Conservation (phyloP, 2,113 vertebrate genomes). For the Lagenorhynchus albirostris region DNA sequence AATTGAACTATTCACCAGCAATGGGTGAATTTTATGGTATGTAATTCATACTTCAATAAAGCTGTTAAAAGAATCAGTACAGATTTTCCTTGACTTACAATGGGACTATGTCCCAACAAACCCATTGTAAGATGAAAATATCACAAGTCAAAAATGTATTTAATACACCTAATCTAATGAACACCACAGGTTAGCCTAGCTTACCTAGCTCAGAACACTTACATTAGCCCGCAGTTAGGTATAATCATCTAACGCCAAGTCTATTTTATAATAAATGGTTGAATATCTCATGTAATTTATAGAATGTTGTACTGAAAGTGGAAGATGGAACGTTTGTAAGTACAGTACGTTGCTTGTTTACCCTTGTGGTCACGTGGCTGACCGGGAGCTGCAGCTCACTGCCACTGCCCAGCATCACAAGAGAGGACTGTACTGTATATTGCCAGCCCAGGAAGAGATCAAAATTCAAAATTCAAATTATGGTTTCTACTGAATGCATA, state of each 20-base stretch:
- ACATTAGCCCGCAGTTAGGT: not conserved
- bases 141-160: not conserved
- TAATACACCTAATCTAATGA: not conserved
- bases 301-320: not conserved
- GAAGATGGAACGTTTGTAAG: not conserved
- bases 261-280: not conserved
- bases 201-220: not conserved
- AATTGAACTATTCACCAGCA: not conserved
- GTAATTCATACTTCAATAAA: not conserved
- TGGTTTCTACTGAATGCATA: not conserved
- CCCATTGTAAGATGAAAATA: not conserved
- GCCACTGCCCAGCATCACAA: not conserved
- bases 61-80: not conserved
- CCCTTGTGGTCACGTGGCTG: not conserved
- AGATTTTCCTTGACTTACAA: not conserved
- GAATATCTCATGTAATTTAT: not conserved
- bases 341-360: not conserved
- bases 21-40: not conserved
- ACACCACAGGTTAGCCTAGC: not conserved
- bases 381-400: not conserved
- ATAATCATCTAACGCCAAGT: not conserved
- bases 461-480: not conserved
- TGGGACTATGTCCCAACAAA: not conserved
- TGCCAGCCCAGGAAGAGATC: not conserved
- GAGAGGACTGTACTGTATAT: not conserved